Percentiles rank a stretch among this genome's conserved stretches.
These are phyloP conservation scores for Labrus mixtus DNA, from an alignment of 2,113 vertebrate genomes.

Conservation along the genomic window DNA sequence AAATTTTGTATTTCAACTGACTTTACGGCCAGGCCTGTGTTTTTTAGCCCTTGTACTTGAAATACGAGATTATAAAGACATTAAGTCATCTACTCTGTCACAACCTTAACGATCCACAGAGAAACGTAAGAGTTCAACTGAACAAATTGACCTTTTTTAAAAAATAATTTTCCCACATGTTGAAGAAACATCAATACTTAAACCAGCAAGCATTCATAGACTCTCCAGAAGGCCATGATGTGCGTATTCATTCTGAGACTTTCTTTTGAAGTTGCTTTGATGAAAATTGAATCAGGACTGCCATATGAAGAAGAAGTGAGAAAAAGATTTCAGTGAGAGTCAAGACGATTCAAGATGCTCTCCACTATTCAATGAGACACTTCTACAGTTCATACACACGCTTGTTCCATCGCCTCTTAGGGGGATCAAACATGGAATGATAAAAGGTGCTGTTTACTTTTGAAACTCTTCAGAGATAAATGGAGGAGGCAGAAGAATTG, in stretches of 20 bases:
- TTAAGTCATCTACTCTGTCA: neutral
- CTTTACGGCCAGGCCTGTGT: no score
- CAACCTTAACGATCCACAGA: conserved; percentile 20
- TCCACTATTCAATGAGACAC: neutral
- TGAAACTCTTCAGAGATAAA: neutral
- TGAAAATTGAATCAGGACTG: neutral
- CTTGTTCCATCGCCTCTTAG: neutral
- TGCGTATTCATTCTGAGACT: neutral
- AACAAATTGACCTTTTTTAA: conserved; percentile 6
- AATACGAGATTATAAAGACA: neutral
- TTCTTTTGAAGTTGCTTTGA: neutral
- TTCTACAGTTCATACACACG: neutral
- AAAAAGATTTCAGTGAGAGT: neutral
- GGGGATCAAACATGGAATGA: neutral
- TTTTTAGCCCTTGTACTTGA: no score
- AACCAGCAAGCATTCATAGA: neutral
- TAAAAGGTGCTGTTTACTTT: conserved; percentile 4
- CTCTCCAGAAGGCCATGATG: conserved; percentile 6
- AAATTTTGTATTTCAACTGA: no score
- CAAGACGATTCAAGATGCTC: neutral
- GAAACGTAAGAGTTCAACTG: neutral
- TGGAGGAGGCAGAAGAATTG: neutral
- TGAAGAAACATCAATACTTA: neutral
- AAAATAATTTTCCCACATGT: neutral
- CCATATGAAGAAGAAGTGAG: neutral